Evolutionary conservation across 2,113 vertebrate genomes (phyloP).

Genomic region (Hemiprocne comata): DNA sequence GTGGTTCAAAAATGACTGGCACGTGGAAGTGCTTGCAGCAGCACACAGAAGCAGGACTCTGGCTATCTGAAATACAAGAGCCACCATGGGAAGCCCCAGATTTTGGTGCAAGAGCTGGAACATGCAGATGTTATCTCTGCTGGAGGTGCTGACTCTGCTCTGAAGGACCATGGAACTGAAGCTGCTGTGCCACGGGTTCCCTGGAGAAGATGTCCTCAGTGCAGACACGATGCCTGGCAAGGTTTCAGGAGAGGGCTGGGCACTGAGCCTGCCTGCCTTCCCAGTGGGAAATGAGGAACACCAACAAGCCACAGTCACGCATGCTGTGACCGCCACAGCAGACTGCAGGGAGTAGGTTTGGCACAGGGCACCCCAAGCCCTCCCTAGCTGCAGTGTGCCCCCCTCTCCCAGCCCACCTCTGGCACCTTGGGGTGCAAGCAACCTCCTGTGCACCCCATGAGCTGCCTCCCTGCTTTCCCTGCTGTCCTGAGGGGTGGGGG

Average conservation of each 20-base stretch:
- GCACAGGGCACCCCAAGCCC: background rate
- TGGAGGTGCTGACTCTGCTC: background rate
- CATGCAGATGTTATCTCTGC: accelerated
- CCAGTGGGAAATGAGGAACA: background rate
- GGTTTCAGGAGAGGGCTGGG: background rate
- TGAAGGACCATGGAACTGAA: background rate
- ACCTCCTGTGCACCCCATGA: background rate
- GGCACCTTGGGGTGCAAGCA: background rate
- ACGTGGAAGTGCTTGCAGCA: background rate
- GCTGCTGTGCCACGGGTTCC: accelerated
- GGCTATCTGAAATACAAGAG: background rate
- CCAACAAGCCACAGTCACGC: background rate
- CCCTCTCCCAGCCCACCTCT: background rate
- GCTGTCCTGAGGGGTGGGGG: no score
- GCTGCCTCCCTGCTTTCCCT: background rate
- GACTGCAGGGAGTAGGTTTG: background rate
- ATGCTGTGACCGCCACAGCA: accelerated
- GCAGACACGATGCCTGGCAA: background rate
- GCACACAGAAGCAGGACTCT: background rate
- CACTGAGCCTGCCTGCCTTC: background rate
- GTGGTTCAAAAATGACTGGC: background rate
- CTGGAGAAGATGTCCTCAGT: background rate
- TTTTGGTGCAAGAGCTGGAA: background rate
- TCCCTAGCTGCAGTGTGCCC: accelerated
- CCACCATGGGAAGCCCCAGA: background rate